Base-by-base conservation (phyloP, 2,888 invertebrate species). In the Conus canariensis region DNA sequence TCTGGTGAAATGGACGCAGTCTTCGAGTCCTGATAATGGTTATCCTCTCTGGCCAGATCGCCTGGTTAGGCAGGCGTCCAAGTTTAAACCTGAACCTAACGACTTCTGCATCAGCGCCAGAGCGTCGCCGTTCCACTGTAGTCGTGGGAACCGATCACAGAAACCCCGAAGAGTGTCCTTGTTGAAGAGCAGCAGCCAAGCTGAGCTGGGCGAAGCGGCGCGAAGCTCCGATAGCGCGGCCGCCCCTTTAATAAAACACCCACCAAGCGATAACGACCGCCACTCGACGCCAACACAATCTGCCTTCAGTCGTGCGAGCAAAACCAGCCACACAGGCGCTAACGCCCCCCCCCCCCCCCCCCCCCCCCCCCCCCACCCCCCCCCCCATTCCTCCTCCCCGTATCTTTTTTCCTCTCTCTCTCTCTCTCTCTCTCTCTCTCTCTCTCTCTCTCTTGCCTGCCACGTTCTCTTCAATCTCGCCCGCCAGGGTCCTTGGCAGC, bases 261-360 rank as follows among this genome's bases (percentile, higher is more conserved):
- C 77, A 30, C 77, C 12, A 30, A 80, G 30, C 77, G 77, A 80
- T 80, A 80, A 80, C 77, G 77, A 22, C 77, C 22, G 77, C 77
- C 77, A 80, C 77, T 80, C 77, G 77, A 80, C 77, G 77, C 77
- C 77, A 80, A 80, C 77, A 80, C 77, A 80, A 80, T 80, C 77
- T 30, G 77, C 77, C 77, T 22, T 80, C 77, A 80, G 77, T 80
- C 77, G 77, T 80, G 77, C 77, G 77, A 80, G 77, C 77, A 16
- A 80, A 80, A 80, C 77, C 77, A 80, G 77, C 77, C 77, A 80
- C 77, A 80, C 77, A 10, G 77, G 30, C 74, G 22, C n/a, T 74
- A 30, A 80, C 77, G 77, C 10, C 12, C 0, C 10, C 16, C 30
- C 22, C 30, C 9, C 30, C 30, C 16, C 22, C 10, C 22, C 77